Percentiles rank a stretch among this genome's conserved stretches.
These are phyloP conservation scores for Sarcophilus harrisii DNA, from an alignment of 2,797 vertebrate species.

Conservation along the genomic window DNA sequence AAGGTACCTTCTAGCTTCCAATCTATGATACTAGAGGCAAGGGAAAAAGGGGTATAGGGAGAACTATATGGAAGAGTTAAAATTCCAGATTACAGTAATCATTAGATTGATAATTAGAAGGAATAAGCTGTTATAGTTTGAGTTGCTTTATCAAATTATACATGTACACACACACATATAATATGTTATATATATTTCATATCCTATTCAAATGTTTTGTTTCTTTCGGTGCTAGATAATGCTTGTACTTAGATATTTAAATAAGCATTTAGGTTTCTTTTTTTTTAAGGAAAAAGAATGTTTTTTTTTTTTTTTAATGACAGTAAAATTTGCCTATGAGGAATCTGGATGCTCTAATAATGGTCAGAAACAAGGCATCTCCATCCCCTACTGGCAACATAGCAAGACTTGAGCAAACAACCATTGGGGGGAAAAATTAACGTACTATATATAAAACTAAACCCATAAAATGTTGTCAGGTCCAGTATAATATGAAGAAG, in stretches of 20 bases:
- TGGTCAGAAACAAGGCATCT: not conserved
- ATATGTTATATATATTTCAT: not conserved
- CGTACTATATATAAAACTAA: not conserved
- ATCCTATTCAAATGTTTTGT: not conserved
- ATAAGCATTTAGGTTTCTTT: not conserved
- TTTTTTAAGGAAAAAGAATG: not conserved
- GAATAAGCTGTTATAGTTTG: not conserved
- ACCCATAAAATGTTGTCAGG: not conserved
- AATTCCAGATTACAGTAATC: not conserved
- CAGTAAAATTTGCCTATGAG: not conserved
- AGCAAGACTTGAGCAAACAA: not conserved
- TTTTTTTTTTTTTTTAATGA: not conserved
- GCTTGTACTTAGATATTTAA: not conserved
- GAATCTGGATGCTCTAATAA: not conserved
- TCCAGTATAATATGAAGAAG: not conserved
- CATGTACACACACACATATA: not conserved
- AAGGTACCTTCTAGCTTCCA: not conserved
- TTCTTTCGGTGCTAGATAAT: not conserved
- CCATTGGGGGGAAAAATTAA: not conserved
- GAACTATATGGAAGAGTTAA: too few species aligned
- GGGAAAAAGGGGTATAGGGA: too few species aligned
- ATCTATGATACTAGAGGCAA: too few species aligned
- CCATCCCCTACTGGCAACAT: not conserved
- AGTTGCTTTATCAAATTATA: not conserved
- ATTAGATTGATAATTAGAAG: not conserved